phyloP scores from a whole-genome alignment of 2,113 vertebrate species.

The Mirza zaza region DNA sequence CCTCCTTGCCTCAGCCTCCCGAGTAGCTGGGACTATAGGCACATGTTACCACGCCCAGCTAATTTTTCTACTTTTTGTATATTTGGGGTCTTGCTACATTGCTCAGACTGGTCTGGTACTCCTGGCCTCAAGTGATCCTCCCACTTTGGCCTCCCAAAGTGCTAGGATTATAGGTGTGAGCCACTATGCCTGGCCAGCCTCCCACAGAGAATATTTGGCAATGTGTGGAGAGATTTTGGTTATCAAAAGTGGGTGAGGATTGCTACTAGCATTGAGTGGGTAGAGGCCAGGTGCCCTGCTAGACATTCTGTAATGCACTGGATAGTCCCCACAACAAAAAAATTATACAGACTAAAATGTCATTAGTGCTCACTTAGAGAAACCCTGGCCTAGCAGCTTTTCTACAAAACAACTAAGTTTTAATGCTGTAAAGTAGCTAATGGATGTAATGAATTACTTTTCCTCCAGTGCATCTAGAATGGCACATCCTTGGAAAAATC shows the following conservation, averaged over 20 bases:
- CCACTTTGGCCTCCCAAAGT: no score
- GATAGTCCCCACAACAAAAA: neutral
- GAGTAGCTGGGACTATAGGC: no score
- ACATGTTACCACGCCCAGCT: no score
- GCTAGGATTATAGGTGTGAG: no score
- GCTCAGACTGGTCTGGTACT: no score
- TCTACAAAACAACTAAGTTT: neutral
- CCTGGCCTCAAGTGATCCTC: no score
- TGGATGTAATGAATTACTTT: neutral
- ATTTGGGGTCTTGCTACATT: no score
- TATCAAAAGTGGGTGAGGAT: neutral
- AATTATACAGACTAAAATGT: neutral
- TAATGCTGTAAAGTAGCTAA: neutral
- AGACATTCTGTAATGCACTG: neutral
- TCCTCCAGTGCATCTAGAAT: neutral
- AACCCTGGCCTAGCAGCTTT: neutral
- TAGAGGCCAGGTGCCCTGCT: neutral
- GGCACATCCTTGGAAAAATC: neutral
- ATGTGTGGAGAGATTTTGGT: neutral
- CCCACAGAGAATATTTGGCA: neutral
- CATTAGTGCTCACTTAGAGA: neutral
- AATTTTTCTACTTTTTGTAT: no score
- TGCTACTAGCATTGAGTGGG: neutral
- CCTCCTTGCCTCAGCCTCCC: no score
- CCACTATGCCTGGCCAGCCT: no score